Evolutionary conservation across 2,888 invertebrate species (phyloP).

Genomic region (Bugulina stolonifera): DNA sequence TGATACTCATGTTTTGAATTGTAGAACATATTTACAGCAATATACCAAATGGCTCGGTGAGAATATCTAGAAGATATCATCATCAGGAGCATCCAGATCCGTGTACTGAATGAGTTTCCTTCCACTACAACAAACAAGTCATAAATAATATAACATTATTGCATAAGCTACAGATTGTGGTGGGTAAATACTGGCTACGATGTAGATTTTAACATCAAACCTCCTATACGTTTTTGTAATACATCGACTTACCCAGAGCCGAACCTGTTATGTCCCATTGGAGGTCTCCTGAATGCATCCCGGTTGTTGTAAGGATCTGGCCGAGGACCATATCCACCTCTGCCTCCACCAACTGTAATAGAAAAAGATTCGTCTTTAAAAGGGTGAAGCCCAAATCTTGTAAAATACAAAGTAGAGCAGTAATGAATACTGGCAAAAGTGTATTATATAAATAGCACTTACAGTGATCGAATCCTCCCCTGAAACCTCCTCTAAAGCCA

Average conservation of each 20-base stretch:
- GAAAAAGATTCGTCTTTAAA: too few relatives aligned
- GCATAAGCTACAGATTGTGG: too few relatives aligned
- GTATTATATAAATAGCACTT: too few relatives aligned
- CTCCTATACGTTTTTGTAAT: too few relatives aligned
- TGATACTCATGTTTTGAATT: not conserved
- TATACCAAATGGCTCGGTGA: not conserved
- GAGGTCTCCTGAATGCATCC: constrained; percentile 11
- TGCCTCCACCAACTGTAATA: constrained; percentile 4
- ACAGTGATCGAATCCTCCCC: constrained; percentile 21
- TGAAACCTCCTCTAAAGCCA: constrained; percentile 27
- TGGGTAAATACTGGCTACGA: too few relatives aligned
- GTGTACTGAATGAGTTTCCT: constrained; percentile 69
- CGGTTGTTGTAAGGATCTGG: constrained; percentile 17
- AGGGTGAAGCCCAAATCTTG: too few relatives aligned
- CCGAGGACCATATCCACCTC: not conserved
- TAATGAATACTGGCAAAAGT: too few relatives aligned
- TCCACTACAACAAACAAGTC: too few relatives aligned
- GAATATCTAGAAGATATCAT: constrained; percentile 64
- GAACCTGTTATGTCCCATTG: constrained; percentile 7
- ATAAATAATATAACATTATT: too few relatives aligned
- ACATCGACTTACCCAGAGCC: constrained; percentile 25
- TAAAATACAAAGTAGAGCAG: too few relatives aligned
- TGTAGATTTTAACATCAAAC: too few relatives aligned
- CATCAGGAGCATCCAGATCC: constrained; percentile 80
- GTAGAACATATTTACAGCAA: not conserved